Base-by-base conservation (phyloP, 2,888 invertebrate genomes). In the Mylabris sibirica region DNA sequence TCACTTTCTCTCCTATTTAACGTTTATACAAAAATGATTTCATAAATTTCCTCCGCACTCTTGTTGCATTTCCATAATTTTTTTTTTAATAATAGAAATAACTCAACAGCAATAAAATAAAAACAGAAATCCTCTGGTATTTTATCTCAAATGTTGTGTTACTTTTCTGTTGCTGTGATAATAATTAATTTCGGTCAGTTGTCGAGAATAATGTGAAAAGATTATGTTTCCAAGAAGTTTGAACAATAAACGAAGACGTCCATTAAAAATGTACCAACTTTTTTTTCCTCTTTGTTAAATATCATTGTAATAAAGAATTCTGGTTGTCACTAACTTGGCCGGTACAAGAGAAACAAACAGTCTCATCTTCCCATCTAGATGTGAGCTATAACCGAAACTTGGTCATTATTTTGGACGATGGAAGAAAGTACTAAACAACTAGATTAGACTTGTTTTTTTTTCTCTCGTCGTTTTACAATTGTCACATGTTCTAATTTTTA, bases 381-480 rank as follows among this genome's bases (percentile, higher is more conserved):
- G 49, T 57, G 24, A 57, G 12, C 70, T 66, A 63, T 67, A 64
- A 67, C 49, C 41, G 63, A 60, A 70, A 63, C 67, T 64, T 30
- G 60, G 59, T 63, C 67, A 67, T 66, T 62, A 62, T 66, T 62
- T 60, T 38, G 30, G n/a, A 60, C 34, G 59, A 60, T 22, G 63
- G 34, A 26, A 60, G 20, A 53, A 67, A 71, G 64, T 63, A 44
- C 11, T 3, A 38, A 62, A 69, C 57, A 44, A 73, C 67, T 64
- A 70, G 65, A 66, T 59, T 66, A 67, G 69, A 74, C 76, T 72
- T 70, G 76, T 76, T 74, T 69, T 75, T n/a, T n/a, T n/a, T n/a
- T n/a, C n/a, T n/a, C n/a, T n/a, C n/a, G n/a, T 72, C 68, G 76
- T 75, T 70, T 68, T 64, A 64, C 57, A 53, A 74, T 75, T 72